These are phyloP conservation scores for Sussaba pulchella DNA, from an alignment of 2,888 invertebrate genomes.

Conservation along the genomic window DNA sequence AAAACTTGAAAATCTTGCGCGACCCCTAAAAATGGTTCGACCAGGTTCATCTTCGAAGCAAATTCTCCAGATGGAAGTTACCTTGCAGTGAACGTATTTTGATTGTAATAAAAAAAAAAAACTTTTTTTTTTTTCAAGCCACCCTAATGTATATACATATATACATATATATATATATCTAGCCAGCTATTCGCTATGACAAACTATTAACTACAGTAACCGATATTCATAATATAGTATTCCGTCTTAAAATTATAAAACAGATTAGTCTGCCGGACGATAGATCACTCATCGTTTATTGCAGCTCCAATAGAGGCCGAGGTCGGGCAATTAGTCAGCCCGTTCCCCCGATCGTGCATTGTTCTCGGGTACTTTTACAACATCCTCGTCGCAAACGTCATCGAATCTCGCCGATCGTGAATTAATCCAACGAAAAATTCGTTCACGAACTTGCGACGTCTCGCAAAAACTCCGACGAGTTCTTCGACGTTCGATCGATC, in stretches of 20 bases:
- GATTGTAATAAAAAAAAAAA: too few species aligned
- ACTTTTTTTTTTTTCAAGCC: too few species aligned
- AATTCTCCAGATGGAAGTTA: too few species aligned
- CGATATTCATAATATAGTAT: slow-evolving; percentile 78
- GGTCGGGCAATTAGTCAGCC: not conserved
- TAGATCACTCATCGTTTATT: slow-evolving; percentile 76
- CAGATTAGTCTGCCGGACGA: slow-evolving; percentile 78
- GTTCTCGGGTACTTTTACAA: slow-evolving; percentile 2
- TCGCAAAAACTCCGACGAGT: slow-evolving; percentile 9
- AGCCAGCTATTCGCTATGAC: slow-evolving; percentile 79
- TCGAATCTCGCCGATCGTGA: slow-evolving; percentile 71
- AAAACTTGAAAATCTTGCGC: too few species aligned
- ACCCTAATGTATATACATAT: too few species aligned
- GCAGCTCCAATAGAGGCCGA: slow-evolving; percentile 73
- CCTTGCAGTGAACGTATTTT: too few species aligned
- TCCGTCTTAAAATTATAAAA: slow-evolving; percentile 81
- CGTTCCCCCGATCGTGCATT: slow-evolving; percentile 56
- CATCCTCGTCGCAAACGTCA: slow-evolving; percentile 61
- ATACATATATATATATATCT: slow-evolving; percentile 68
- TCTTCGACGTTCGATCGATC: too few species aligned
- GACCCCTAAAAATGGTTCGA: too few species aligned
- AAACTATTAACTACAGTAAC: slow-evolving; percentile 79
- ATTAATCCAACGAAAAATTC: slow-evolving; percentile 78
- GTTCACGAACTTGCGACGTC: slow-evolving; percentile 70
- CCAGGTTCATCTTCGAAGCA: too few species aligned